Conservation (phyloP, 2,113 vertebrate species). For the Bothrops jararaca region DNA sequence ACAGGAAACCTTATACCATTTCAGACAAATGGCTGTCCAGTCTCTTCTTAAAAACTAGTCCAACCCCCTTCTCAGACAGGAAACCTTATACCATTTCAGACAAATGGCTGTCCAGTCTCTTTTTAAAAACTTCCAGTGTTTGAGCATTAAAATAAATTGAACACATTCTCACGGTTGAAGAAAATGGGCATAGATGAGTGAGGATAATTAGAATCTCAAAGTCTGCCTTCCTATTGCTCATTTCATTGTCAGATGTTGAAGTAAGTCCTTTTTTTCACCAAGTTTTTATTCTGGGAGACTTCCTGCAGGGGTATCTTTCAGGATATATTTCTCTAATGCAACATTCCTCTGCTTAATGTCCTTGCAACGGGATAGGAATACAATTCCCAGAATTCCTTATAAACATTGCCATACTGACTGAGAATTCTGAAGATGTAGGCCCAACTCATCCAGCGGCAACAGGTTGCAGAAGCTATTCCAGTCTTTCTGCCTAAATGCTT, state of each 20-base stretch:
- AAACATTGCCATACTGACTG: not conserved
- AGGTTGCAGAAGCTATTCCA: not conserved
- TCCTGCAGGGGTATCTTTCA: not conserved
- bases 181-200: not conserved
- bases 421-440: not conserved
- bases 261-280: not conserved
- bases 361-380: not conserved
- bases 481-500: not conserved
- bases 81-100: too few relatives aligned
- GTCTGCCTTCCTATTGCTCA: not conserved
- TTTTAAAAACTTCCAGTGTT: too few relatives aligned
- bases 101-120: too few relatives aligned
- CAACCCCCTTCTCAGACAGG: too few relatives aligned
- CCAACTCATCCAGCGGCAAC: not conserved
- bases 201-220: not conserved
- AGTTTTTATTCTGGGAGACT: not conserved
- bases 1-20: too few relatives aligned
- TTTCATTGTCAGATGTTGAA: not conserved
- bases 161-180: not conserved
- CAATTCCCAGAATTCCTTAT: not conserved
- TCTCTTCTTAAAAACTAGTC: too few relatives aligned
- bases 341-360: not conserved
- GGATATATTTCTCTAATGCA: not conserved
- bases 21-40: too few relatives aligned
- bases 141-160: not conserved